A percentile compares a stretch with the other conserved stretches of the same genome.
phyloP scores from a whole-genome alignment of 2,797 vertebrate species.

The Vireo griseus region DNA sequence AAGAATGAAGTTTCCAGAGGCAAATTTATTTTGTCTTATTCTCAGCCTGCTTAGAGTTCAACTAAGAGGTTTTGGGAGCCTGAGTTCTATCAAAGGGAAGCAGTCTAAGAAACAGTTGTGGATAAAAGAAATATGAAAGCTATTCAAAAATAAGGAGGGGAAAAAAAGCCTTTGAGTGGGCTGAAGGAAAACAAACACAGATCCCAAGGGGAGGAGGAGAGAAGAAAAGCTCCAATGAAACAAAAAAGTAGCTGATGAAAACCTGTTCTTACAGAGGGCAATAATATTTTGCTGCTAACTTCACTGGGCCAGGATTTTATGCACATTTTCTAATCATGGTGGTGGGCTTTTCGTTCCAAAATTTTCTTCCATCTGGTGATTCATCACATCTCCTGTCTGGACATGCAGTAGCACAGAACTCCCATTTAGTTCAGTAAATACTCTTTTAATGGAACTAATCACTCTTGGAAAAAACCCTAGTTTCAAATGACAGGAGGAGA shows the following conservation, averaged over 20 bases:
- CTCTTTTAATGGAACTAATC: conserved; percentile 30
- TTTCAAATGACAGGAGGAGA: conserved; percentile 20
- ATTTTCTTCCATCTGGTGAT: not conserved
- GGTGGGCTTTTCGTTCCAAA: not conserved
- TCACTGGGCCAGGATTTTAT: not conserved
- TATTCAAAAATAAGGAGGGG: not conserved
- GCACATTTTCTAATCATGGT: not conserved
- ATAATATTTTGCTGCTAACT: not conserved
- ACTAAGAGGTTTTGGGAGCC: not conserved
- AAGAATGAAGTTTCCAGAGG: conserved; percentile 43
- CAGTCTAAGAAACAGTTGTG: conserved; percentile 9
- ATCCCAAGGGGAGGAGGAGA: conserved; percentile 1
- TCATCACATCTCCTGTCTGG: conserved; percentile 5
- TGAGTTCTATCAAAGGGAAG: not conserved
- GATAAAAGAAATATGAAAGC: conserved; percentile 28
- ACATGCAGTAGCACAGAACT: conserved; percentile 26
- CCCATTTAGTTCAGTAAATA: conserved; percentile 17
- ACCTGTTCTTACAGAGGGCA: not conserved
- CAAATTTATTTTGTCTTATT: conserved; percentile 34
- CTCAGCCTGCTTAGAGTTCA: conserved; percentile 13
- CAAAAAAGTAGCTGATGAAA: not conserved
- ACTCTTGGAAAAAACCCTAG: not conserved
- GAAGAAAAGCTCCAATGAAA: not conserved
- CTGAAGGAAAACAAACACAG: conserved; percentile 33
- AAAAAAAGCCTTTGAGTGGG: not conserved